These are phyloP conservation scores for Ormyrus labotus DNA, from an alignment of 2,888 invertebrate species.

Conservation along the genomic window DNA sequence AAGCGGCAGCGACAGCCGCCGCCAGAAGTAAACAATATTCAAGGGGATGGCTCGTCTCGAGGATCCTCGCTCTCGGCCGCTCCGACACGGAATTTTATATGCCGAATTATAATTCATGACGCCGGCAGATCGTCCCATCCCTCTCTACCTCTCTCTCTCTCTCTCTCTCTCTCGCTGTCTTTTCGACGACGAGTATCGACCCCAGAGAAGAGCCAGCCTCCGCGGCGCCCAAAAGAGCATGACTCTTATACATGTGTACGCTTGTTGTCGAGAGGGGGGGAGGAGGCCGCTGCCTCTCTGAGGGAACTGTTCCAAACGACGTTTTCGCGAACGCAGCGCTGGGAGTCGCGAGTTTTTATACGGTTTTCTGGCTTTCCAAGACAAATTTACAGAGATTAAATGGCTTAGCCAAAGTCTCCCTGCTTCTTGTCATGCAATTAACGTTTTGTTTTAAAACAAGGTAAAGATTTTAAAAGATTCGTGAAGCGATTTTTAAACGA, in stretches of 20 bases:
- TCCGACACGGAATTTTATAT: constrained; percentile 25
- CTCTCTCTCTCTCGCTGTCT: neutral
- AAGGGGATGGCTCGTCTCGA: constrained; percentile 24
- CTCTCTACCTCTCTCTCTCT: neutral
- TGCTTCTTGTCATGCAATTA: too few species aligned
- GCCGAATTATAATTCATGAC: constrained; percentile 46
- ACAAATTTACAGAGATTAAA: too few species aligned
- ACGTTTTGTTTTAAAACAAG: too few species aligned
- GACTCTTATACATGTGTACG: too few species aligned
- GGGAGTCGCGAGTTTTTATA: too few species aligned
- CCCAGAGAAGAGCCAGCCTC: constrained; percentile 25
- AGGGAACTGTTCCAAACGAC: constrained; percentile 11
- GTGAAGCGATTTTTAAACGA: too few species aligned
- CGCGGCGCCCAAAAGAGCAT: constrained; percentile 21
- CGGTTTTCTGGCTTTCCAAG: too few species aligned
- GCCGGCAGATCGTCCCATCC: constrained; percentile 1
- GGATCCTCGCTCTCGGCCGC: constrained; percentile 6
- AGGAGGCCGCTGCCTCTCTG: neutral
- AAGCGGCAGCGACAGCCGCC: neutral
- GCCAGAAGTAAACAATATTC: constrained; percentile 38
- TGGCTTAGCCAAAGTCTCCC: too few species aligned
- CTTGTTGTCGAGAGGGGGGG: neutral
- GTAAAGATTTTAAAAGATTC: too few species aligned
- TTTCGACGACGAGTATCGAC: constrained; percentile 37
- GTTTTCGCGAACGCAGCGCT: too few species aligned